Evolutionary conservation across 2,888 invertebrate genomes (phyloP), one percentile per base, ranked within the genome.

Genomic region (Callimorpha dominula): DNA sequence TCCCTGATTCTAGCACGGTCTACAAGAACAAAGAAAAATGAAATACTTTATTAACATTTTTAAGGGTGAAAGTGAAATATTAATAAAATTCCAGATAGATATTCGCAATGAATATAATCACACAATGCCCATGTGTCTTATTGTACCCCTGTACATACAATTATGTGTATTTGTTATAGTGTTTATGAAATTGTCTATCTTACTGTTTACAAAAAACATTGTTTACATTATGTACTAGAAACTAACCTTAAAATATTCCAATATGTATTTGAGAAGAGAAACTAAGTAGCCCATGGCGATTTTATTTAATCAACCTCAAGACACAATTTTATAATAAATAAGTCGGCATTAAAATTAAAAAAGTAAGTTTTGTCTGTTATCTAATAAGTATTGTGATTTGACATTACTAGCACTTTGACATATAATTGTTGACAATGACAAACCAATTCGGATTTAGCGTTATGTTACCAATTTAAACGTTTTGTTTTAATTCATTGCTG

Each of bases 1-100:
- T 96, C 89, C 96, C 96, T 85, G 96, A 96, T 92, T 97, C 97
- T 87, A 97, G 95, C 75, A 97, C 97, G 86, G 97, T 97, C 97
- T 97, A 89, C 6, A 80, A 64, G 72, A 42, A 72, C 70, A 64
- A 70, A 75, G 17, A 70, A 77, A 73, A 52, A 0, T 49, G 6
- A 60, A 14, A 64, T 20, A 73, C 43, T 8, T 46, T 3, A 46
- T 46, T 46, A 46, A 31, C 31, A 31, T 31, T 31, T 31, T 31
- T 31, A 31, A 31, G 31, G 1, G 31, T 31, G 31, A 75, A 62
- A 60, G 49, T 68, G 15, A 6, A 17, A 12, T 65, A 20, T 46
- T 20, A 43, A n/a, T 42, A 63, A 66, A 72, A 74, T 46, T 65
- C n/a, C n/a, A 40, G 15, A 60, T 43, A 31, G 69, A 20, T 70